Evolutionary conservation across 2,113 vertebrate species (phyloP), one percentile per base, ranked within the genome.

Genomic region (Chionomys nivalis): DNA sequence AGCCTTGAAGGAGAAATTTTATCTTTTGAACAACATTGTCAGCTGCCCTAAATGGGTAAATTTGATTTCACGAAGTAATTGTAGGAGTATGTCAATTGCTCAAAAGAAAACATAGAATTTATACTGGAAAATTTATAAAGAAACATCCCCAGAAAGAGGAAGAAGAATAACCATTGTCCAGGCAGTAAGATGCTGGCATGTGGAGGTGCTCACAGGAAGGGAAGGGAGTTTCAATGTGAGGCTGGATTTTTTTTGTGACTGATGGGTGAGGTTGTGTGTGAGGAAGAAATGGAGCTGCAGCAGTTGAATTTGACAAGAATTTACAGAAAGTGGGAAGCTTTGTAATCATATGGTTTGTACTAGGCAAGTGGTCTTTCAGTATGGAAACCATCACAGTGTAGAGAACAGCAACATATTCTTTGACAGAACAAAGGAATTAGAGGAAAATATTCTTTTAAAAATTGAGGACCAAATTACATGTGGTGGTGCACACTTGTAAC

Each of bases 251-350:
- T 44, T 87, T 26, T 42, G 11, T 65, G 52, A 33, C 39, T 87
- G 39, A 42, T 33, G 7, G 7, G 16, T 26, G 26, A 58, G 33
- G 14, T 2, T 42, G 1, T 36, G 63, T 10, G 8, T 28, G 17
- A 58, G 49, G 11, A 6, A 7, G 6, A 61, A 73, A 26, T 0
- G n/a, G 39, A n/a, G 68, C 31, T 90, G 7, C 58, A 86, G 5
- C 23, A 63, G 91, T 68, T 87, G 61, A 93, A 93, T 90, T 87
- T 93, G 39, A 89, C 52, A 81, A 31, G 23, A 92, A 88, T 89
- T 81, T 94, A 58, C 0, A 68, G 14, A 72, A 81, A 14, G 13
- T 76, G 36, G 36, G 1, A 23, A 82, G 58, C 36, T 82, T 24
- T 7, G n/a, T 23, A 26, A 26, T 61, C 19, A 44, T 93, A 44